phyloP scores from a whole-genome alignment of 2,113 vertebrate genomes.

The Takifugu bimaculatus region DNA sequence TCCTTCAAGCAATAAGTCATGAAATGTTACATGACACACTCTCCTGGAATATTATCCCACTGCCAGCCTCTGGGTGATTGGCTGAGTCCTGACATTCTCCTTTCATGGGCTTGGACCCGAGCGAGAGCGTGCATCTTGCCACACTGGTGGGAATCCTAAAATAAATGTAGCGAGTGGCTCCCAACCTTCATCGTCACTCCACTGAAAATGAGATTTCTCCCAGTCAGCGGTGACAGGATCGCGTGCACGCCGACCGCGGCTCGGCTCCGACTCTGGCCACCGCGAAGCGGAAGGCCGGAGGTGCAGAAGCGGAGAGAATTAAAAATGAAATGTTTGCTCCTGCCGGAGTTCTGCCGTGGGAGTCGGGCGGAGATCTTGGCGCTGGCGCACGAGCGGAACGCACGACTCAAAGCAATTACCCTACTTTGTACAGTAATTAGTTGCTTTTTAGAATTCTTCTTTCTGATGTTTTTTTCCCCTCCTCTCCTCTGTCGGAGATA shows the following conservation, averaged over 20 bases:
- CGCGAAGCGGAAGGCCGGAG: conserved; percentile 10
- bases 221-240: conserved; percentile 71
- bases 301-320: conserved; percentile 16
- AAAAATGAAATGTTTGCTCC: conserved; percentile 42
- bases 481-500: conserved; percentile 65
- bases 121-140: conserved; percentile 69
- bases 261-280: conserved; percentile 55
- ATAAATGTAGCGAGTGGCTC: conserved; percentile 77
- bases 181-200: conserved; percentile 70
- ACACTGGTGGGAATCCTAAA: conserved; percentile 78
- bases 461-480: conserved; percentile 63
- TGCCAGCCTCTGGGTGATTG: conserved; percentile 65
- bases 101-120: conserved; percentile 75
- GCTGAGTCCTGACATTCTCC: conserved; percentile 74
- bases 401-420: conserved; percentile 73
- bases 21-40: conserved; percentile 78
- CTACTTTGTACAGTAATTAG: conserved; percentile 74
- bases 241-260: conserved; percentile 59
- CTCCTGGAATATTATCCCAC: conserved; percentile 76
- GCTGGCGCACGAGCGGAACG: conserved; percentile 52
- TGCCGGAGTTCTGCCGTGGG: conserved; percentile 39
- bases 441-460: conserved; percentile 72
- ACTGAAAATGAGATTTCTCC: conserved; percentile 75
- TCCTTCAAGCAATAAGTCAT: conserved; percentile 75
- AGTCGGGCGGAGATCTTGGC: conserved; percentile 54